Percentiles rank a stretch among this genome's conserved stretches.
phyloP scores from a whole-genome alignment of 35 echinoderm and acorn worm species.

The Acanthaster planci region DNA sequence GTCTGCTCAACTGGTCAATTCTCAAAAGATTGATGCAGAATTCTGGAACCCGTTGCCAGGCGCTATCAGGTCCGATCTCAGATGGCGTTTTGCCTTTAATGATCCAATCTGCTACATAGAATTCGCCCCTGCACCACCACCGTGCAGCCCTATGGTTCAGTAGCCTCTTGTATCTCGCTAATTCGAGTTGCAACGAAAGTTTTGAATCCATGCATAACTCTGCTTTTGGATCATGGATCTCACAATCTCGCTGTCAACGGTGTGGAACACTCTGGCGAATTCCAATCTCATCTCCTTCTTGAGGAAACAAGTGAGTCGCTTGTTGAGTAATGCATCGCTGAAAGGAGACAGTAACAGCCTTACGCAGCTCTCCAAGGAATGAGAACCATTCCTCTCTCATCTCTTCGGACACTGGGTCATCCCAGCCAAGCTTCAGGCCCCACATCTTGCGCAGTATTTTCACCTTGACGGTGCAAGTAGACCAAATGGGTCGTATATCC shows the following conservation, averaged over 20 bases:
- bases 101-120: constrained; percentile 41
- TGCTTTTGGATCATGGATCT: constrained; percentile 57
- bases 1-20: constrained; percentile 50
- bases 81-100: constrained; percentile 25
- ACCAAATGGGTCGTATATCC: constrained; percentile 39
- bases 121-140: constrained; percentile 47
- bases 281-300: constrained; percentile 39
- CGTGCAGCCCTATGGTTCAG: constrained; percentile 58
- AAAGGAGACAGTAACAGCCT: constrained; percentile 12
- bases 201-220: constrained; percentile 69
- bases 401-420: constrained; percentile 29
- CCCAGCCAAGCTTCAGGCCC: constrained; percentile 51
- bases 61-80: constrained; percentile 18
- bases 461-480: constrained; percentile 51
- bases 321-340: constrained; percentile 46
- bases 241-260: constrained; percentile 70
- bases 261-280: constrained; percentile 37
- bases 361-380: constrained; percentile 44
- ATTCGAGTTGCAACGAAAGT: constrained; percentile 60
- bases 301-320: constrained; percentile 25
- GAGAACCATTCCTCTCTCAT: constrained; percentile 19
- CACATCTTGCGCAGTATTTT: constrained; percentile 64
- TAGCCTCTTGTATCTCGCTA: constrained; percentile 41
- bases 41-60: constrained; percentile 4
- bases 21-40: constrained; percentile 37